Percentiles rank a stretch among this genome's conserved stretches.
Conservation (phyloP, 2,888 invertebrate genomes). For the Aproaerema taeniolella region DNA sequence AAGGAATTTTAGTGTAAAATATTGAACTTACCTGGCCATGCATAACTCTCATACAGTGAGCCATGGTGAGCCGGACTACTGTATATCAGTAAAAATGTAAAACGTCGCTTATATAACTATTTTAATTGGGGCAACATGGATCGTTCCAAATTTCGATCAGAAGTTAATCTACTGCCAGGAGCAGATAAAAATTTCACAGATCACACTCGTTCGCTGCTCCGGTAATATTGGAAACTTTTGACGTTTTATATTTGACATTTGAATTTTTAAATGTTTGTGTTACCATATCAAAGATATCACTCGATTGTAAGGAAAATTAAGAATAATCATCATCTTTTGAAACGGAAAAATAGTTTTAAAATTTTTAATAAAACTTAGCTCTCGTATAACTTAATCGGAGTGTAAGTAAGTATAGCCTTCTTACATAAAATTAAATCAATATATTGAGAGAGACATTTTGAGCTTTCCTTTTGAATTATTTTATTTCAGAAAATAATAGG, state of each 20-base stretch:
- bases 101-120: slow-evolving; percentile 34
- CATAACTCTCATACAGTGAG: slow-evolving; percentile 87
- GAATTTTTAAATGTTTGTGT: too few relatives aligned
- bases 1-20: slow-evolving; percentile 6
- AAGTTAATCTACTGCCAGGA: slow-evolving; percentile 30
- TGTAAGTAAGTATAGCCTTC: too few relatives aligned
- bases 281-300: too few relatives aligned
- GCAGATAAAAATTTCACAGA: slow-evolving; percentile 28
- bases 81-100: slow-evolving; percentile 38
- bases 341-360: too few relatives aligned
- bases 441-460: too few relatives aligned
- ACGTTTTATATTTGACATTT: slow-evolving; percentile 21
- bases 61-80: slow-evolving; percentile 79
- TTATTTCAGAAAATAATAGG: too few relatives aligned
- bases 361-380: too few relatives aligned
- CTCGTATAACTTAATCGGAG: too few relatives aligned
- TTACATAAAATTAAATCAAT: too few relatives aligned
- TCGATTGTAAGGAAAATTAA: too few relatives aligned
- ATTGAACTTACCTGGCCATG: slow-evolving; percentile 82
- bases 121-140: slow-evolving; percentile 61
- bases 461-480: too few relatives aligned
- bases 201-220: slow-evolving; percentile 34
- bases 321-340: too few relatives aligned
- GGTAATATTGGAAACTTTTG: slow-evolving; percentile 33
- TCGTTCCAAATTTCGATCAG: slow-evolving; percentile 33